phyloP scores from a whole-genome alignment of 2,797 vertebrate genomes.

The Valencia hispanica region DNA sequence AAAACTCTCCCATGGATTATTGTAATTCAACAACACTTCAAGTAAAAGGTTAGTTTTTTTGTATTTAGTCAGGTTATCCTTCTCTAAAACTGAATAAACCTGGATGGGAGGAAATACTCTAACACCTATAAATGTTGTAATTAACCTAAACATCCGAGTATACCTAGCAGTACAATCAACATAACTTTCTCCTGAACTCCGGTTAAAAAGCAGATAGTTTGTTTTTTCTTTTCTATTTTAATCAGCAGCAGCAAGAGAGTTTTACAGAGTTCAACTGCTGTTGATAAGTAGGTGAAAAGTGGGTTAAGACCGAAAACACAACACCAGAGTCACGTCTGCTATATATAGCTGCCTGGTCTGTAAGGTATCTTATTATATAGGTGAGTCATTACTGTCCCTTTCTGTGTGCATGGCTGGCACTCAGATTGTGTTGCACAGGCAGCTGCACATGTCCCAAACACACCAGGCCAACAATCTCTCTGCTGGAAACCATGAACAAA shows the following conservation, averaged over 20 bases:
- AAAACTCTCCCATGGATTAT: background rate
- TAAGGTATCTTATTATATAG: constrained; percentile 5
- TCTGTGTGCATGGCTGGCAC: constrained; percentile 11
- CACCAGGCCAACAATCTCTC: background rate
- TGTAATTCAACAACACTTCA: background rate
- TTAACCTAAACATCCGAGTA: background rate
- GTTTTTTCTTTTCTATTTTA: background rate
- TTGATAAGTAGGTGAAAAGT: background rate
- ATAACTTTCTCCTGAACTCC: background rate
- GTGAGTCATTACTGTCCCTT: background rate
- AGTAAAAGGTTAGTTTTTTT: background rate
- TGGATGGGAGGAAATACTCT: background rate
- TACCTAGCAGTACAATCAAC: background rate
- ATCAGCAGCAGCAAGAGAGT: background rate
- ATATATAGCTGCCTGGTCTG: constrained; percentile 5
- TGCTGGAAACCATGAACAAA: background rate
- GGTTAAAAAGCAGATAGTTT: too few relatives aligned
- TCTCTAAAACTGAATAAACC: background rate
- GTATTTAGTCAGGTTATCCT: background rate
- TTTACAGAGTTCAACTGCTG: background rate
- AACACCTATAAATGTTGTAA: background rate
- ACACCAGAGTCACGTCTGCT: constrained; percentile 3
- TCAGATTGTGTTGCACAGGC: background rate
- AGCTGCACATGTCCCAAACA: background rate
- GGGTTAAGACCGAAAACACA: background rate